phyloP scores from a whole-genome alignment of 2,888 invertebrate genomes.

The Tetramorium bicarinatum region DNA sequence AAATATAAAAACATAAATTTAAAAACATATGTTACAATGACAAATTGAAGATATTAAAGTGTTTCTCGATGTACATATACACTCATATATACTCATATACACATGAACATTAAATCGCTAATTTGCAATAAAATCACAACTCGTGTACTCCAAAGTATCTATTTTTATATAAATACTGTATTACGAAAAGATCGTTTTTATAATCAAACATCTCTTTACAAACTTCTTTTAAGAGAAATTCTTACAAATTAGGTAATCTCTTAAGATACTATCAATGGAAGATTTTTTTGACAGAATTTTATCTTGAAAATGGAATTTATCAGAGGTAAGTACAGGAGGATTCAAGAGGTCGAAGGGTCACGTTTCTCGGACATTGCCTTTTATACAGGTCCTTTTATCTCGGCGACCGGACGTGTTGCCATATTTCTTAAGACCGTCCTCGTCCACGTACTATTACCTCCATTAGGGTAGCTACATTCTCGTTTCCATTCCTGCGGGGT shows the following conservation, averaged over 20 bases:
- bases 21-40: not conserved
- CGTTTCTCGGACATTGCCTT: constrained; percentile 10
- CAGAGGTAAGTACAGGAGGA: not conserved
- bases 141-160: not conserved
- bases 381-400: constrained; percentile 39
- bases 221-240: not conserved
- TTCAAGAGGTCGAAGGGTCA: constrained; percentile 17
- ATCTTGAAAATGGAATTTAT: constrained; percentile 23
- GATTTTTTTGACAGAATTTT: constrained; percentile 2
- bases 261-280: not conserved
- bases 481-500: constrained; percentile 52
- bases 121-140: not conserved
- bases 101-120: not conserved
- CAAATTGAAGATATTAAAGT: not conserved
- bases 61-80: not conserved
- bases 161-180: not conserved
- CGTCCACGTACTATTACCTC: constrained; percentile 63
- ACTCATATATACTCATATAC: too few relatives aligned
- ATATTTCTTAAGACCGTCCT: constrained; percentile 65
- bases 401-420: constrained; percentile 15
- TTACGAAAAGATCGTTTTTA: not conserved
- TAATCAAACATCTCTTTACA: not conserved
- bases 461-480: constrained; percentile 63
- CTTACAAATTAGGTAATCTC: not conserved
- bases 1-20: not conserved